Percentiles rank a stretch among this genome's conserved stretches.
These are phyloP conservation scores for Labeo calbasu DNA, from an alignment of 2,797 vertebrate species.

Conservation along the genomic window DNA sequence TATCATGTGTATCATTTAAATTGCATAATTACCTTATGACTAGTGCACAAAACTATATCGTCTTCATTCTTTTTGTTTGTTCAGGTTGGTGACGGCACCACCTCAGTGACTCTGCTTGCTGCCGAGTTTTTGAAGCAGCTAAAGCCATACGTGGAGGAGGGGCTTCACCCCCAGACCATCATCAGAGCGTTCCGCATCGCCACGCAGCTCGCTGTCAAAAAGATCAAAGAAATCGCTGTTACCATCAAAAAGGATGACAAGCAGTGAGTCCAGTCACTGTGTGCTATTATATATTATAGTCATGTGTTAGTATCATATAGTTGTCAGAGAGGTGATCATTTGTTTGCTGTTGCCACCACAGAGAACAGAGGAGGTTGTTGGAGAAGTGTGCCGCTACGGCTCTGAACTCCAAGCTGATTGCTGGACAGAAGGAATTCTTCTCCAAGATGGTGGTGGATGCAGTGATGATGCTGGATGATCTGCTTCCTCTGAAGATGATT, in stretches of 20 bases:
- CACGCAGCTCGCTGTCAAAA: constrained; percentile 89
- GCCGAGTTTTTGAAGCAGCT: constrained; percentile 97
- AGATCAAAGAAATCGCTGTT: constrained; percentile 90
- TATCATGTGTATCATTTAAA: background rate
- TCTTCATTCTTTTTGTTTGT: background rate
- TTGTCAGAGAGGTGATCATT: background rate
- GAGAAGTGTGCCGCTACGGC: constrained; percentile 95
- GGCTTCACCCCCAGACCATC: constrained; percentile 96
- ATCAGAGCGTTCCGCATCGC: constrained; percentile 94
- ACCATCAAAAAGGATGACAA: constrained; percentile 91
- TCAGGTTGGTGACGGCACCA: constrained; percentile 96
- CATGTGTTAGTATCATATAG: background rate
- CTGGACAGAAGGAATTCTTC: constrained; percentile 92
- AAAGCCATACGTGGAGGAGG: constrained; percentile 94
- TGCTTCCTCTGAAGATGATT: constrained; percentile 97
- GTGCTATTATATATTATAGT: background rate
- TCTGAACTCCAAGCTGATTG: constrained; percentile 96
- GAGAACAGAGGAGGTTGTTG: constrained; percentile 87
- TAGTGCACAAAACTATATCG: background rate
- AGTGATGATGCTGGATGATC: constrained; percentile 90
- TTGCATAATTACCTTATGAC: background rate
- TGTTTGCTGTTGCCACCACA: constrained; percentile 37
- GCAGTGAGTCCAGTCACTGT: constrained; percentile 78
- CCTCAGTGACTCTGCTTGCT: constrained; percentile 93
- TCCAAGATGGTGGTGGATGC: constrained; percentile 96